phyloP scores from a whole-genome alignment of 2,888 invertebrate genomes.

The Cantharis rustica region DNA sequence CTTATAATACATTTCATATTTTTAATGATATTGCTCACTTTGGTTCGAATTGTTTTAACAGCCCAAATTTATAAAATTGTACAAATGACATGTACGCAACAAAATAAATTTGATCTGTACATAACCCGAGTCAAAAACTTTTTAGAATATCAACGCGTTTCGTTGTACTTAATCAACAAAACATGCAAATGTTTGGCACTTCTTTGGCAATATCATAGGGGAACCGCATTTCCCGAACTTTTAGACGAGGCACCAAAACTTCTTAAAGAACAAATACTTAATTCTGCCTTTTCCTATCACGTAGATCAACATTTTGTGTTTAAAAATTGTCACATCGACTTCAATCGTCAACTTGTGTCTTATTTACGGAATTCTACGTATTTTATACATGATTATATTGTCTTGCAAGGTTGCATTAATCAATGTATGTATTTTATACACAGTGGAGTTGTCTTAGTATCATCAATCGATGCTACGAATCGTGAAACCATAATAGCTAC shows the following conservation, averaged over 20 bases:
- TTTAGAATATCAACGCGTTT: slow-evolving; percentile 1
- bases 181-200: not conserved
- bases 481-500: slow-evolving; percentile 25
- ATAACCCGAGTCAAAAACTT: not conserved
- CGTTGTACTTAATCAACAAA: not conserved
- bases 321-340: slow-evolving; percentile 38
- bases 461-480: slow-evolving; percentile 30
- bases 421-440: slow-evolving; percentile 43
- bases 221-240: not conserved
- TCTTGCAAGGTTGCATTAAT: slow-evolving; percentile 37
- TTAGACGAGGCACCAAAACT: slow-evolving; percentile 12
- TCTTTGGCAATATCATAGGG: slow-evolving; percentile 6
- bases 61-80: slow-evolving; percentile 3
- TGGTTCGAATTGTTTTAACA: not conserved
- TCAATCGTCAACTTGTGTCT: slow-evolving; percentile 38
- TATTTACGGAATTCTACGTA: slow-evolving; percentile 32
- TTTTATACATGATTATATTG: slow-evolving; percentile 38
- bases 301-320: slow-evolving; percentile 36
- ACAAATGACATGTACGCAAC: not conserved
- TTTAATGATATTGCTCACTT: not conserved
- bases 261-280: slow-evolving; percentile 26
- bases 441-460: slow-evolving; percentile 24
- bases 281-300: slow-evolving; percentile 38
- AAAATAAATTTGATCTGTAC: not conserved
- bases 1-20: not conserved